A percentile compares a stretch with the other conserved stretches of the same genome.
Conservation (phyloP, 2,797 vertebrate species). For the Thalassophryne amazonica region DNA sequence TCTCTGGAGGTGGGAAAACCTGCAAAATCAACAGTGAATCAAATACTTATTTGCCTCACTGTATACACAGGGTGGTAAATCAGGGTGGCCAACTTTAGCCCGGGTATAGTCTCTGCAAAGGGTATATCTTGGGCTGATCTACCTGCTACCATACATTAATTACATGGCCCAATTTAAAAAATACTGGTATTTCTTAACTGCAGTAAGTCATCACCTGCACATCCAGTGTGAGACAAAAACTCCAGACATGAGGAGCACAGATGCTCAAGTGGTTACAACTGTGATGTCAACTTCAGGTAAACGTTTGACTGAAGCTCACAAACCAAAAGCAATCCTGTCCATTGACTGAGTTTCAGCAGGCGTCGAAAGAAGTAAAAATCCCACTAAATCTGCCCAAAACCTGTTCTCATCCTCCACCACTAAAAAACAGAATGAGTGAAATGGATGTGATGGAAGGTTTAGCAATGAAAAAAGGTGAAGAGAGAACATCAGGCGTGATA, state of each 20-base stretch:
- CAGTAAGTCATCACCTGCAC: background rate
- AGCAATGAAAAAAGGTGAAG: constrained; percentile 72
- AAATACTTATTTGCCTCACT: no score
- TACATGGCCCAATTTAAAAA: no score
- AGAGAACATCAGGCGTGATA: constrained; percentile 77
- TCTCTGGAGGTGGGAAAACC: no score
- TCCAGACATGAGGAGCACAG: constrained; percentile 2
- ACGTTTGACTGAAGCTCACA: constrained; percentile 2
- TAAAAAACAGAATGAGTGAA: constrained; percentile 49
- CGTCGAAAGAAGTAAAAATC: background rate
- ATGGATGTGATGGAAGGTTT: constrained; percentile 71
- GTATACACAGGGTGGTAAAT: no score
- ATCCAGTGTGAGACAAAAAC: background rate
- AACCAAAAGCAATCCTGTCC: constrained; percentile 14
- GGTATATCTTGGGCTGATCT: no score
- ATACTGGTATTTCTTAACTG: no score
- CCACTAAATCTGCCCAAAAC: constrained; percentile 37
- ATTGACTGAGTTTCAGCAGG: constrained; percentile 10
- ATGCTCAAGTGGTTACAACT: background rate
- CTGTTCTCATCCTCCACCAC: constrained; percentile 15
- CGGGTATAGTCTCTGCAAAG: no score
- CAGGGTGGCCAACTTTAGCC: no score
- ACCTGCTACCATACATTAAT: no score
- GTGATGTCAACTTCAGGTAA: constrained; percentile 7
- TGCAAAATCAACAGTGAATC: no score